These are phyloP conservation scores for Oncorhynchus mykiss DNA, from an alignment of 2,113 vertebrate species.

Conservation along the genomic window DNA sequence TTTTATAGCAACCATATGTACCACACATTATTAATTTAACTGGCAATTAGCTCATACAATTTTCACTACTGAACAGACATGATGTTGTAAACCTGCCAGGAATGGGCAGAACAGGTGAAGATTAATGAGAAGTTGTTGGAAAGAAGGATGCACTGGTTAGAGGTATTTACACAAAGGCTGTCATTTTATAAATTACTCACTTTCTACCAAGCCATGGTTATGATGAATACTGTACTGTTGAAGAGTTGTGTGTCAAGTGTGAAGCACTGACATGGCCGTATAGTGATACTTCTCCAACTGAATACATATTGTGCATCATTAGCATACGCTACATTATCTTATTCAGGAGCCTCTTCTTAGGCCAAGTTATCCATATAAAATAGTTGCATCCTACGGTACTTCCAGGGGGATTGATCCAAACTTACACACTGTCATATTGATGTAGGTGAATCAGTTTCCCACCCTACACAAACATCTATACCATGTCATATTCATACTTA, in stretches of 20 bases:
- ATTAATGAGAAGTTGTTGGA: constrained; percentile 29
- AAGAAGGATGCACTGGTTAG: constrained; percentile 30
- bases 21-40: not conserved
- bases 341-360: constrained; percentile 32
- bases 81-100: constrained; percentile 18
- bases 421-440: constrained; percentile 29
- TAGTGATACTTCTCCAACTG: constrained; percentile 33
- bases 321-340: constrained; percentile 42
- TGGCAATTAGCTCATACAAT: constrained; percentile 20
- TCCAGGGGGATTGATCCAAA: constrained; percentile 39
- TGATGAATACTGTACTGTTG: constrained; percentile 36
- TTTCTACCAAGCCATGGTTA: constrained; percentile 39
- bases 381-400: constrained; percentile 61
- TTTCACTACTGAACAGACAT: not conserved
- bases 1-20: not conserved
- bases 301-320: constrained; percentile 43
- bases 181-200: constrained; percentile 37
- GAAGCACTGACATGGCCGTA: constrained; percentile 38
- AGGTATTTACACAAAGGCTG: constrained; percentile 63
- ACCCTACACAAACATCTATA: constrained; percentile 39
- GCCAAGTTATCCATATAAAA: constrained; percentile 49
- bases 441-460: constrained; percentile 29
- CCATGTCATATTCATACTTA: constrained; percentile 72
- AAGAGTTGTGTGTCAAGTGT: constrained; percentile 29
- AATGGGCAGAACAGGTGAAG: constrained; percentile 40